Percentiles rank a stretch among this genome's conserved stretches.
These are phyloP conservation scores for Acanthacorydalis orientalis DNA, from an alignment of 2,888 invertebrate genomes.

Conservation along the genomic window DNA sequence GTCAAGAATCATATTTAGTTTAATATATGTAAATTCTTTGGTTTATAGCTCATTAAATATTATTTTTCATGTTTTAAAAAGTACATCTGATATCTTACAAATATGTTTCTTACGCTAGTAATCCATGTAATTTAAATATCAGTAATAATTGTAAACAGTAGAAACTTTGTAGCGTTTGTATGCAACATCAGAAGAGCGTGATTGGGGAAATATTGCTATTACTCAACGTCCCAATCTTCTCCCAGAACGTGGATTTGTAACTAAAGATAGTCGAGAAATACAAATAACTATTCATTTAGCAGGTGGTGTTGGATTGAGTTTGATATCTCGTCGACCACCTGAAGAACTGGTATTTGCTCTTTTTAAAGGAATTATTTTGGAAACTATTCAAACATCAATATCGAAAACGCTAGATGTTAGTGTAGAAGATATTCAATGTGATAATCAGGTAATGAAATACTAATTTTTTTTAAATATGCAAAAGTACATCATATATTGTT, in stretches of 20 bases:
- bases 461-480: no score
- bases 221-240: constrained; percentile 26
- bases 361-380: constrained; percentile 44
- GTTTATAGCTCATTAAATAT: no score
- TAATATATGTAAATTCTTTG: no score
- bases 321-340: constrained; percentile 55
- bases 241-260: constrained; percentile 2
- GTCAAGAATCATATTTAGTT: no score
- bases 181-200: constrained; percentile 31
- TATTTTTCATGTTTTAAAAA: no score
- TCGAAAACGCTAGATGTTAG: constrained; percentile 48
- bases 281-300: constrained; percentile 42
- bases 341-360: constrained; percentile 69
- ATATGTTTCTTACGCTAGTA: not conserved
- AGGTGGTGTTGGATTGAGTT: constrained; percentile 56
- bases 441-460: constrained; percentile 45
- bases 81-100: no score
- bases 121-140: not conserved
- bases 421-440: constrained; percentile 69
- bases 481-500: no score
- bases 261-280: constrained; percentile 27
- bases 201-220: constrained; percentile 32
- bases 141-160: no score
- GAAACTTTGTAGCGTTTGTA: constrained; percentile 26
- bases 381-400: constrained; percentile 35